Percentiles rank a stretch among this genome's conserved stretches.
phyloP scores from a whole-genome alignment of 2,113 vertebrate genomes.

The Maylandia zebra region DNA sequence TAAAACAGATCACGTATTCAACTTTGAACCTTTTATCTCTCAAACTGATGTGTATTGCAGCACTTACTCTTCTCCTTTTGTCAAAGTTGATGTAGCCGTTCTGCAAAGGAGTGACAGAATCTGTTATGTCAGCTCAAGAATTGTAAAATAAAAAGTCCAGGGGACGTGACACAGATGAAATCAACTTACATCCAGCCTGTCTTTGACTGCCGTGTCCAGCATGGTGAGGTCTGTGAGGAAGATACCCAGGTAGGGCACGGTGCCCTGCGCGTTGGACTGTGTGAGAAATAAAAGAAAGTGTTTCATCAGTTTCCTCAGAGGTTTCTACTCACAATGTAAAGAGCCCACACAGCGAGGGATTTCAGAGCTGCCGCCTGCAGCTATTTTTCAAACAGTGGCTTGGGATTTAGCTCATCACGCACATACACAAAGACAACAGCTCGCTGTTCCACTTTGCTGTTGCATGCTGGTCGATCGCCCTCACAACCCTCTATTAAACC shows the following conservation, averaged over 20 bases:
- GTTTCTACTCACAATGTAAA: neutral
- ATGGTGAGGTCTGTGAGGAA: slow-evolving; percentile 88
- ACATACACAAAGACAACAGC: neutral
- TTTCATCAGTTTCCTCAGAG: neutral
- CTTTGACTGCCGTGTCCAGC: slow-evolving; percentile 85
- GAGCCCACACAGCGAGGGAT: neutral
- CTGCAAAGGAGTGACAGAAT: slow-evolving; percentile 58
- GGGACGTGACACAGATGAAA: neutral
- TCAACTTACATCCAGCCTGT: slow-evolving; percentile 77
- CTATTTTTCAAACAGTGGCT: slow-evolving; percentile 32
- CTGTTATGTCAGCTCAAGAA: neutral
- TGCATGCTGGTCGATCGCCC: slow-evolving; percentile 5
- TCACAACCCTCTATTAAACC: slow-evolving; percentile 3
- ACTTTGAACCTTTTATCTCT: neutral
- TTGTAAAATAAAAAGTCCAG: neutral
- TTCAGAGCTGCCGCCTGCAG: slow-evolving; percentile 32
- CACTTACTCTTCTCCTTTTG: slow-evolving; percentile 82
- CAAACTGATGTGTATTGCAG: neutral
- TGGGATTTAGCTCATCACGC: slow-evolving; percentile 19
- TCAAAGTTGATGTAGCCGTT: slow-evolving; percentile 91
- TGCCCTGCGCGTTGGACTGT: slow-evolving; percentile 63
- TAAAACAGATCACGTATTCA: neutral
- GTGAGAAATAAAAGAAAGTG: neutral
- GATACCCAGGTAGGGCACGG: slow-evolving; percentile 87
- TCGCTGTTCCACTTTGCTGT: neutral